Base-by-base conservation (phyloP, 2,797 vertebrate genomes). In the Psittacula derbiana region DNA sequence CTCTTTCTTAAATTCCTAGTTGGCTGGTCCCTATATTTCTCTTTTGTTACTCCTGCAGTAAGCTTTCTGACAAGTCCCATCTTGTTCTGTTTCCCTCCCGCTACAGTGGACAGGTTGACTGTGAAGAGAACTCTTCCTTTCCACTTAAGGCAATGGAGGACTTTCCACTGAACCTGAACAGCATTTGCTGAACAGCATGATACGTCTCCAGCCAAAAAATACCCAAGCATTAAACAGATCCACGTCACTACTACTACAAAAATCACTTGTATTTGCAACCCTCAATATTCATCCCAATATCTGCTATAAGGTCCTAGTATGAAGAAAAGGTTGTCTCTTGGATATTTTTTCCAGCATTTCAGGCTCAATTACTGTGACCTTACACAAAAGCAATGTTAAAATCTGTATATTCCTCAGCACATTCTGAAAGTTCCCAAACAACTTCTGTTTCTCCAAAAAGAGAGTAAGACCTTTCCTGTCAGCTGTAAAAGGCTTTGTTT, bases 1-100 rank as follows among this genome's bases (percentile, higher is more conserved):
- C 50, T 86, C n/a, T 74, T 91, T 91, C 79, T 89, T 80, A 90
- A 86, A 88, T 76, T 86, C 88, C 60, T 55, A 81, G 38, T 71
- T 90, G 80, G 20, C 52, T 72, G 33, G 60, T 90, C 66, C 82
- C 91, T 86, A 2, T 74, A 62, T 61, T 78, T 89, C 46, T 81
- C 52, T 73, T 50, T 70, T 70, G 9, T 38, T 86, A 72, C 21
- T 79, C 50, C 44, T 76, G 52, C 11, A 64, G 25, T 33, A 81
- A 76, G 55, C 47, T 69, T 25, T 43, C 23, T 52, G 55, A 84
- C 44, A 72, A 11, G 19, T 76, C 36, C 80, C 40, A 67, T 74
- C n/a, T 57, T 57, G 31, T 16, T 36, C 41, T 88, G 44, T n/a
- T 92, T 55, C 33, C 10, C 3, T 20, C 8, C 16, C 5, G 31